Conservation (phyloP, 2,797 vertebrate genomes). For the Myotis planiceps region DNA sequence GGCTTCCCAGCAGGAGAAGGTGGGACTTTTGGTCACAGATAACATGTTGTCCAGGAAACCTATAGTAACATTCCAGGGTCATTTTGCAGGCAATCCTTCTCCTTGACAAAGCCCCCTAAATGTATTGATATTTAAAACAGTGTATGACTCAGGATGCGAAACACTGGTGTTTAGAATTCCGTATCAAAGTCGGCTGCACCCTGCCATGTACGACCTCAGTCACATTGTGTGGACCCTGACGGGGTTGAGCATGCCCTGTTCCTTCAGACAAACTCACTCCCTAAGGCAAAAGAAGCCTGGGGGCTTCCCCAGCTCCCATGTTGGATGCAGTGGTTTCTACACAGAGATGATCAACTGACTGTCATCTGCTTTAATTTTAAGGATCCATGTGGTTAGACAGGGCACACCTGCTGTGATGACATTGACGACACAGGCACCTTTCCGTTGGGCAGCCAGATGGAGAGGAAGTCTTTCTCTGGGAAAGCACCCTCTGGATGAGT, state of each 20-base stretch:
- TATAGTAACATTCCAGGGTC: not conserved
- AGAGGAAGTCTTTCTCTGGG: not conserved
- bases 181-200: not conserved
- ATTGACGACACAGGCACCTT: not conserved
- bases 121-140: not conserved
- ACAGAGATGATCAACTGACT: not conserved
- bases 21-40: not conserved
- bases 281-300: not conserved
- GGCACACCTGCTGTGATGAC: not conserved
- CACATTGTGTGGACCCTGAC: too few relatives aligned
- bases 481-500: conserved; percentile 30
- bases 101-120: not conserved
- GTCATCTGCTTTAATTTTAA: not conserved
- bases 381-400: too few relatives aligned
- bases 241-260: not conserved
- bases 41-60: not conserved
- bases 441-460: conserved; percentile 44
- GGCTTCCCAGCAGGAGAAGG: not conserved
- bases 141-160: not conserved
- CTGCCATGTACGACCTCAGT: not conserved
- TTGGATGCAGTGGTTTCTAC: not conserved
- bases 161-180: not conserved
- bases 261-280: not conserved
- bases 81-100: not conserved
- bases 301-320: too few relatives aligned